These are phyloP conservation scores for Lasioglossum vierecki DNA, from an alignment of 2,888 invertebrate genomes.

Conservation along the genomic window DNA sequence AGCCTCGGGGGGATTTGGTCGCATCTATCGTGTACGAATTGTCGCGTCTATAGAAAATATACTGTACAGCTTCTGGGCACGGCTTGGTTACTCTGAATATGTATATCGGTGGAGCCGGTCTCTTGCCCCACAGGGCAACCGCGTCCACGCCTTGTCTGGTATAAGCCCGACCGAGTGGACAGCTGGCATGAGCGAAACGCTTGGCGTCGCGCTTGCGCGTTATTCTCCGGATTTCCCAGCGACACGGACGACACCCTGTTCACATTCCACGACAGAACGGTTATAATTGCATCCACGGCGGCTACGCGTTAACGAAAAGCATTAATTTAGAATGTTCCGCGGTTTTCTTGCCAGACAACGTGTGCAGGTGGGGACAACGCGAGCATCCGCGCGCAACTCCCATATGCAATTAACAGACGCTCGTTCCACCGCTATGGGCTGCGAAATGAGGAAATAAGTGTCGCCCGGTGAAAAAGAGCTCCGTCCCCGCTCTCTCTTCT, in stretches of 20 bases:
- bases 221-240: slow-evolving; percentile 4
- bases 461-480: slow-evolving; percentile 57
- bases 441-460: slow-evolving; percentile 62
- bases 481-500: neutral
- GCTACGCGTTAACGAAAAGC: slow-evolving; percentile 72
- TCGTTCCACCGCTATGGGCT: slow-evolving; percentile 56
- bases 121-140: neutral
- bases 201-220: neutral
- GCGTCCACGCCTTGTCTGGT: neutral
- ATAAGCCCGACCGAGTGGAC: neutral
- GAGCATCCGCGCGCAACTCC: slow-evolving; percentile 56
- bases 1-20: no score
- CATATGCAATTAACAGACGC: slow-evolving; percentile 72
- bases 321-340: slow-evolving; percentile 74
- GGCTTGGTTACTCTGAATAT: neutral
- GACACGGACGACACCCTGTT: slow-evolving; percentile 40
- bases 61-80: neutral
- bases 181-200: neutral
- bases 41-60: no score
- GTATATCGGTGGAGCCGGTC: neutral
- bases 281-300: slow-evolving; percentile 69
- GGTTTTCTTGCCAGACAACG: slow-evolving; percentile 66
- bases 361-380: neutral
- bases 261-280: slow-evolving; percentile 60
- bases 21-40: no score